Evolutionary conservation across 2,888 invertebrate genomes (phyloP), one percentile per base, ranked within the genome.

Genomic region (Ophion slaviceki): DNA sequence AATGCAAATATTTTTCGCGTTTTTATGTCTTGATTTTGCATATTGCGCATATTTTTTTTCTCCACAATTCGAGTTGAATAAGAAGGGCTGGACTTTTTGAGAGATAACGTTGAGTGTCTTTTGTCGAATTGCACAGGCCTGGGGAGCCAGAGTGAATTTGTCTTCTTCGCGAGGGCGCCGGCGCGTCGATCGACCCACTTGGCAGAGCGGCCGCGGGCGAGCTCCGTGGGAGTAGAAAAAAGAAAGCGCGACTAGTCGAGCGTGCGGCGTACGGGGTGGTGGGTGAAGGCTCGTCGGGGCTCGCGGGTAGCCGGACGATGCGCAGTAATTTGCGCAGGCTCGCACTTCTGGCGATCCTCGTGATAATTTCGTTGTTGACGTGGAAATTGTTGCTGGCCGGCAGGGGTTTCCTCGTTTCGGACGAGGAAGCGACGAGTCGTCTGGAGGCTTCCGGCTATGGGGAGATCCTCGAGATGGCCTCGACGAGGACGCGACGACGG

Each of bases 151-250:
- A 24, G 24, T 24, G 24, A 24, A 1, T 1, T 24, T 24, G 24
- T 24, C 24, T 24, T 89, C 84, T 82, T 88, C 89, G 88, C 89
- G 89, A 78, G 72, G 84, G 89, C 88, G 89, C 89, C 86, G 83
- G 87, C 88, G 89, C 88, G 75, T 75, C 70, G 71, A 89, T 89
- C 89, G 89, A 89, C 87, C 88, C 40, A 8, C 8, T 40, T 40
- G 40, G 40, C 40, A 40, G 7, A 40, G 40, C 8, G 8, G 40
- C 40, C 66, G 20, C 24, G 17, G 61, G 47, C 20, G 74, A 57
- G 47, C 64, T 40, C 75, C 53, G 32, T 40, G 47, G 2, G 62
- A 47, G 64, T 14, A 57, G 20, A 7, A 57, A 59, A 68, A 40
- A 78, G 11, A 28, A 20, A n/a, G 70, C 3, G 28, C 47, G 40